phyloP scores from a whole-genome alignment of 1,140 invertebrate genomes.

The Trichogramma pretiosum region DNA sequence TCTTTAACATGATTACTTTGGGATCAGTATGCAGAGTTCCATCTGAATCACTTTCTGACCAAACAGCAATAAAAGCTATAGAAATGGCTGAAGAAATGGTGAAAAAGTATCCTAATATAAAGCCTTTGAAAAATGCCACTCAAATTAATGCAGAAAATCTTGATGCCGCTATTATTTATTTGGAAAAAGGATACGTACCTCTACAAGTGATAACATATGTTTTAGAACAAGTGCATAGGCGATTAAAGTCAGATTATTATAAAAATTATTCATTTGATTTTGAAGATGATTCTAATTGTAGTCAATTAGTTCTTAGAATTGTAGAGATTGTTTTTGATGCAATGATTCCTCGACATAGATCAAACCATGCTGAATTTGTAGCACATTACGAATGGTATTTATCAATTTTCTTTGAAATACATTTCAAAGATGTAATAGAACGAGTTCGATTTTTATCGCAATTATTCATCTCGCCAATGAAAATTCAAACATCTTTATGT shows the following conservation, averaged over 20 bases:
- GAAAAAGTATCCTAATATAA: constrained; percentile 24
- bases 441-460: constrained; percentile 33
- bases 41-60: constrained; percentile 26
- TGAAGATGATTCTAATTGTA: constrained; percentile 28
- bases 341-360: constrained; percentile 17
- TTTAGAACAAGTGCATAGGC: constrained; percentile 39
- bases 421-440: constrained; percentile 30
- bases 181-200: constrained; percentile 30
- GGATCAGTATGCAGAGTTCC: constrained; percentile 38
- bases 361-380: constrained; percentile 17
- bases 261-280: constrained; percentile 30
- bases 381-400: constrained; percentile 37
- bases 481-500: constrained; percentile 30
- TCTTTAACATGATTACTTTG: constrained; percentile 40
- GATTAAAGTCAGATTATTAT: constrained; percentile 34
- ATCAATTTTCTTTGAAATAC: constrained; percentile 38
- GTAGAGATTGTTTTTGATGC: constrained; percentile 38
- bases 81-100: constrained; percentile 37
- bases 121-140: constrained; percentile 24
- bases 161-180: constrained; percentile 27
- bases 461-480: constrained; percentile 34
- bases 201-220: constrained; percentile 39
- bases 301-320: constrained; percentile 31
- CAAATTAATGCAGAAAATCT: constrained; percentile 37
- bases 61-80: constrained; percentile 30